Evolutionary conservation across 1,140 invertebrate species (phyloP).

Genomic region (Drosophila setifemur): DNA sequence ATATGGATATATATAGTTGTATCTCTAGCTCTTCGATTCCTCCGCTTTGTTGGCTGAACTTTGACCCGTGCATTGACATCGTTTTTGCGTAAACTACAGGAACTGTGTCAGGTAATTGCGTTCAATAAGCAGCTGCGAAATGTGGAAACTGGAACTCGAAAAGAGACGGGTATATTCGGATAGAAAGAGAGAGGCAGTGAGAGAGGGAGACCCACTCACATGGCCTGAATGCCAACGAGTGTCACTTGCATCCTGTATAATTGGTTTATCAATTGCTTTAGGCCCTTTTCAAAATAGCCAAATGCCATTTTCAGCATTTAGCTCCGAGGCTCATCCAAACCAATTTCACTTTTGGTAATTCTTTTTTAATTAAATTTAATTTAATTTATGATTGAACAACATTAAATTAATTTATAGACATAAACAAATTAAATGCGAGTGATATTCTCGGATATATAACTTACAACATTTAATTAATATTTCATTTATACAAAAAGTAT

Average conservation of each 20-base stretch:
- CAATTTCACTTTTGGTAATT: no score
- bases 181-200: background rate
- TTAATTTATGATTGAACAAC: no score
- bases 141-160: slow-evolving; percentile 16
- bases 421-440: no score
- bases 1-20: no score
- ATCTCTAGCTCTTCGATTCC: background rate
- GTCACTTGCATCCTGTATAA: slow-evolving; percentile 69
- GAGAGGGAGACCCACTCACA: background rate
- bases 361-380: no score
- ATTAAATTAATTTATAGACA: no score
- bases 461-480: no score
- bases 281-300: slow-evolving; percentile 23
- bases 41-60: slow-evolving; percentile 41
- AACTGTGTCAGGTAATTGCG: slow-evolving; percentile 76
- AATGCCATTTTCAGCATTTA: background rate
- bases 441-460: no score
- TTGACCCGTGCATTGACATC: slow-evolving; percentile 73
- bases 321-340: no score
- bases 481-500: no score
- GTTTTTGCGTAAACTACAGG: slow-evolving; percentile 52
- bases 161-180: background rate
- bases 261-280: slow-evolving; percentile 61
- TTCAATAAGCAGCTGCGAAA: slow-evolving; percentile 73
- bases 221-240: slow-evolving; percentile 34